A percentile compares a stretch with the other conserved stretches of the same genome.
phyloP scores from a whole-genome alignment of 1,140 invertebrate species.

The Diuraphis noxia region DNA sequence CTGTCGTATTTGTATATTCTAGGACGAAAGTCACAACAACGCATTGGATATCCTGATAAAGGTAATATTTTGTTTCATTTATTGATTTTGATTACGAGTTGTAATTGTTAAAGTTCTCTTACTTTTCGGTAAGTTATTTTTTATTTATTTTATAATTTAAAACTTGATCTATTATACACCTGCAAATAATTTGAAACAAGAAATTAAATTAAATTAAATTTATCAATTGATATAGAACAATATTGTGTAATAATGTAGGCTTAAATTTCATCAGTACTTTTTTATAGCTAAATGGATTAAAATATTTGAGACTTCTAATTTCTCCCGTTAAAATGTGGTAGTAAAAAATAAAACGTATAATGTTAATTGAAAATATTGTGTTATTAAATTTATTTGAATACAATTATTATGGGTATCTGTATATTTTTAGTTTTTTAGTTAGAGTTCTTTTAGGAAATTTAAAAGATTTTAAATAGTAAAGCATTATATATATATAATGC shows the following conservation, averaged over 20 bases:
- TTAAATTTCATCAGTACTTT: neutral
- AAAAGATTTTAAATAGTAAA: neutral
- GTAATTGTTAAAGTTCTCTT: neutral
- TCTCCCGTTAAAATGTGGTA: neutral
- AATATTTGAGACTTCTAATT: neutral
- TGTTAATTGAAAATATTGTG: neutral
- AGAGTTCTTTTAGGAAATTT: neutral
- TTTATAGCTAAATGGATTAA: neutral
- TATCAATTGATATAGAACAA: neutral
- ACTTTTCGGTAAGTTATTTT: neutral
- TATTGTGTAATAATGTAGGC: neutral
- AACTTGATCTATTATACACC: neutral
- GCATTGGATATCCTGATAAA: neutral
- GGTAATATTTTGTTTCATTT: constrained; percentile 9
- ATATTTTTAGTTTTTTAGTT: neutral
- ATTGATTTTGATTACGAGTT: neutral
- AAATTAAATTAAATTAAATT: neutral
- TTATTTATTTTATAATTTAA: neutral
- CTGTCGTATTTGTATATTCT: neutral
- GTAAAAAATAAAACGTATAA: neutral
- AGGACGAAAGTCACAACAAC: neutral
- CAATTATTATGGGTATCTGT: neutral
- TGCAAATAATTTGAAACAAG: neutral
- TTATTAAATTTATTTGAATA: neutral
- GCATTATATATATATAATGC: neutral